Conservation (phyloP, 2,888 invertebrate genomes). For the Cataglyphis albicans region DNA sequence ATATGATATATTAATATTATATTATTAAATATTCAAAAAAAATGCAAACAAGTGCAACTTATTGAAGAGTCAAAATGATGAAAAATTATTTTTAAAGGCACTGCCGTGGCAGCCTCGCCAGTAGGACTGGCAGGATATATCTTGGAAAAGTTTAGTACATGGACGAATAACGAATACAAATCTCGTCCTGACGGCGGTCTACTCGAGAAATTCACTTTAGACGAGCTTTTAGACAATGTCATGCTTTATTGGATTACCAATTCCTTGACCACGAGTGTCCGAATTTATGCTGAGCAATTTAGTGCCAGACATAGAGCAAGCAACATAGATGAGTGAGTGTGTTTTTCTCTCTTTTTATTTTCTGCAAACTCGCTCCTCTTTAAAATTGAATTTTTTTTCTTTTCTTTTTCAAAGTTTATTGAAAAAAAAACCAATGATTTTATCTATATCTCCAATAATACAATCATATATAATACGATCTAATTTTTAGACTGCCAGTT, state of each 20-base stretch:
- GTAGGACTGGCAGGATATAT: slow-evolving; percentile 95
- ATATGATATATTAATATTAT: not conserved
- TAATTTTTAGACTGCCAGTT: slow-evolving; percentile 88
- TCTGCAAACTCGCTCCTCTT: not conserved
- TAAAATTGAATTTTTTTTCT: not conserved
- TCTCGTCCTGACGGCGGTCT: slow-evolving; percentile 89
- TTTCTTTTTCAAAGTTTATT: not conserved
- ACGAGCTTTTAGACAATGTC: slow-evolving; percentile 91
- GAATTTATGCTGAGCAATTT: slow-evolving; percentile 91
- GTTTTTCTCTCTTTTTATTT: not conserved
- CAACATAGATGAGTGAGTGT: slow-evolving; percentile 85
- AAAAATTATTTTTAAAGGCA: slow-evolving; percentile 86
- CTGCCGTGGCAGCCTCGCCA: slow-evolving; percentile 91
- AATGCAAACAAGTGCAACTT: not conserved
- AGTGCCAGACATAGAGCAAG: slow-evolving; percentile 80
- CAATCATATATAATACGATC: not conserved
- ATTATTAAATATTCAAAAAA: not conserved
- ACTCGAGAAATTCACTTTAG: slow-evolving; percentile 89
- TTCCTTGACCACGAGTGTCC: slow-evolving; percentile 91
- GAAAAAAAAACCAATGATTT: not conserved
- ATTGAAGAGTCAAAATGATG: not conserved
- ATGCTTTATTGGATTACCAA: slow-evolving; percentile 94
- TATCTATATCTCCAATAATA: slow-evolving; percentile 26
- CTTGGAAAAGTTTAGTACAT: slow-evolving; percentile 94
- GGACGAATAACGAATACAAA: slow-evolving; percentile 88